phyloP scores from a whole-genome alignment of 2,888 invertebrate genomes.

The Orthonychiurus folsomi region DNA sequence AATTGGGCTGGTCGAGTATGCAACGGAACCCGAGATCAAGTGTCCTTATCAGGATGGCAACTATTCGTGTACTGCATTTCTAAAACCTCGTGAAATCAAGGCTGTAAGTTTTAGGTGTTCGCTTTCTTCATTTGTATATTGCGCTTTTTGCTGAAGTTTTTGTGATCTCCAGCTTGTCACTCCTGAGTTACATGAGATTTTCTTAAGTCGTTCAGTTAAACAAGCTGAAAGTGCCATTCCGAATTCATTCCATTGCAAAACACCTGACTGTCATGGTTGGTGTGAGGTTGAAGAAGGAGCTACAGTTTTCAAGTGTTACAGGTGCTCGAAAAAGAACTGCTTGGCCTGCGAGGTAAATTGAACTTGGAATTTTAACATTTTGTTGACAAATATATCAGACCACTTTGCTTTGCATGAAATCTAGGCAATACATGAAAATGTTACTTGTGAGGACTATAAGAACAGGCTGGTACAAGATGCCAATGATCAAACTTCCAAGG shows the following conservation, averaged over 20 bases:
- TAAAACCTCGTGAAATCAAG: constrained; percentile 76
- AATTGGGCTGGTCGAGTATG: constrained; percentile 60
- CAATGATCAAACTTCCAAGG: constrained; percentile 64
- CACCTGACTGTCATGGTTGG: constrained; percentile 80
- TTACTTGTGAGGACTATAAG: constrained; percentile 73
- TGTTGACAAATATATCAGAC: constrained; percentile 2
- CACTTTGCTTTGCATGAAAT: no score
- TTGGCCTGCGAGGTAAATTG: constrained; percentile 55
- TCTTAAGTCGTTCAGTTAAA: constrained; percentile 66
- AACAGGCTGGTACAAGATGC: constrained; percentile 54
- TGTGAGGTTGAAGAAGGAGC: constrained; percentile 79
- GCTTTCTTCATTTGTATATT: neutral
- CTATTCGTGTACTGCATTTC: constrained; percentile 61
- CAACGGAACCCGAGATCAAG: constrained; percentile 65
- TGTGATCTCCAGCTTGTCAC: constrained; percentile 52
- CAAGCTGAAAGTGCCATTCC: constrained; percentile 67
- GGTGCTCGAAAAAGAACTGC: constrained; percentile 70
- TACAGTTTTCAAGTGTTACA: constrained; percentile 70
- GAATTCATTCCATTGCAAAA: constrained; percentile 82
- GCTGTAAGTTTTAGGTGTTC: constrained; percentile 49
- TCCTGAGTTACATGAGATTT: constrained; percentile 62
- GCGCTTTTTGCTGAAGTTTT: constrained; percentile 1
- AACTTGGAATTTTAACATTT: constrained; percentile 9
- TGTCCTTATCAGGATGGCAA: constrained; percentile 70
- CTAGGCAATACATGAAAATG: constrained; percentile 66